Base-by-base conservation (phyloP, 1,140 invertebrate species). In the Drosophila micromelanica region DNA sequence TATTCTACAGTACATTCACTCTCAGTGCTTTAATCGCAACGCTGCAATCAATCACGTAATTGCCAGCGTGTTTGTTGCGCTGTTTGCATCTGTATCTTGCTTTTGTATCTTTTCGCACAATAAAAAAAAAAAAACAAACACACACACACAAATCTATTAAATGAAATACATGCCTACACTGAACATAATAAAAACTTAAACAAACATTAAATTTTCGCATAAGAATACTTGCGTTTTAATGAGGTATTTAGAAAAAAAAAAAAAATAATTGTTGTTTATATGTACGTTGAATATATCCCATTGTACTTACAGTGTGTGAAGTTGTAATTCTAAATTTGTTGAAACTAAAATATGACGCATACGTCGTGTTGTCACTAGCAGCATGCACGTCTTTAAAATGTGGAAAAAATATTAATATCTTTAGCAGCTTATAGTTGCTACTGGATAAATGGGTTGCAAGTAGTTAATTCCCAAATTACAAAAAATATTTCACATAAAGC, bases 21-120 rank as follows among this genome's bases (percentile, higher is more conserved):
- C 67, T 48, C 67, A 63, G 43, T 43, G 40, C 46, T 63, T 65
- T 85, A 87, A 87, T 87, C 82, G 61, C 68, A 51, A 23, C 40
- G 62, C 49, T 51, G 73, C 84, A 70, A 87, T 87, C 82, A 84
- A 87, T 87, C 82, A 87, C 82, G 82, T 87, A 87, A 64, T 89
- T 89, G 72, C 72, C 79, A 78, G 79, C 82, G 74, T 82, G 79
- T 87, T 87, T 81, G 64, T 65, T 73, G 59, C 60, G 71, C 74
- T 59, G 75, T 73, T 82, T 72, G 74, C 72, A 87, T 84, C 76
- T 76, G 69, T 87, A 84, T 87, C 79, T 84, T 27, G 74, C 48
- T 45, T 55, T 76, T 77, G 73, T 73, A 78, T 86, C 81, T 86
- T 81, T 79, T 77, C 73, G 65, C 73, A 80, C 64, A 51, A 60